These are phyloP conservation scores for Zosterops borbonicus DNA, from an alignment of 2,113 vertebrate genomes.

Conservation along the genomic window DNA sequence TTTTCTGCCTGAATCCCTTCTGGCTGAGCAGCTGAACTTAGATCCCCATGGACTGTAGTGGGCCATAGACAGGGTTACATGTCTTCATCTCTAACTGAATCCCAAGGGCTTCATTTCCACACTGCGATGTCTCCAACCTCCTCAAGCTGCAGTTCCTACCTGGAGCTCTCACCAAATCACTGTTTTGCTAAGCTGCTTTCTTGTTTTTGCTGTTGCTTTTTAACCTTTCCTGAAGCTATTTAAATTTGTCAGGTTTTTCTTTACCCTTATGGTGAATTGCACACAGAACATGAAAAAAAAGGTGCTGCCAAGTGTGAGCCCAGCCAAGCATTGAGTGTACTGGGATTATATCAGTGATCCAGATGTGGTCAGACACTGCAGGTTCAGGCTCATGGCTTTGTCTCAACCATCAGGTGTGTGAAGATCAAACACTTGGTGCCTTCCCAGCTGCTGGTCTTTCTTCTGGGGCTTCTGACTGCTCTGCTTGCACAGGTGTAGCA, in stretches of 20 bases:
- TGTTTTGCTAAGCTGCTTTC: background rate
- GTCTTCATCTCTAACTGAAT: background rate
- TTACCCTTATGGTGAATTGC: background rate
- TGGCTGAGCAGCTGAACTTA: background rate
- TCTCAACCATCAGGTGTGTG: background rate
- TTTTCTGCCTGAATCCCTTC: background rate
- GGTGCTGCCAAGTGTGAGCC: background rate
- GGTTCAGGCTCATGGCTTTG: background rate
- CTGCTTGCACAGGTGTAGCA: background rate
- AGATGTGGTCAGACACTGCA: background rate
- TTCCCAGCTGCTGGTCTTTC: background rate
- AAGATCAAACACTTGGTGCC: background rate
- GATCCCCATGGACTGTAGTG: background rate
- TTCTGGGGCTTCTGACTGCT: background rate
- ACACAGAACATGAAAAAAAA: background rate
- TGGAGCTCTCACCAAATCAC: background rate
- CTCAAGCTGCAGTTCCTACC: background rate
- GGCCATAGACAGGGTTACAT: background rate
- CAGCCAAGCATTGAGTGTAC: fast-evolving
- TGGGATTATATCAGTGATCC: background rate
- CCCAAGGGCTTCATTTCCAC: background rate
- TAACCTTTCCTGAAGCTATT: background rate
- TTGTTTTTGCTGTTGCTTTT: background rate
- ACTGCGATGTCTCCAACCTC: background rate
- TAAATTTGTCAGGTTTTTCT: background rate